Base-by-base conservation (phyloP, 2,888 invertebrate species). In the Horisme vitalbata region DNA sequence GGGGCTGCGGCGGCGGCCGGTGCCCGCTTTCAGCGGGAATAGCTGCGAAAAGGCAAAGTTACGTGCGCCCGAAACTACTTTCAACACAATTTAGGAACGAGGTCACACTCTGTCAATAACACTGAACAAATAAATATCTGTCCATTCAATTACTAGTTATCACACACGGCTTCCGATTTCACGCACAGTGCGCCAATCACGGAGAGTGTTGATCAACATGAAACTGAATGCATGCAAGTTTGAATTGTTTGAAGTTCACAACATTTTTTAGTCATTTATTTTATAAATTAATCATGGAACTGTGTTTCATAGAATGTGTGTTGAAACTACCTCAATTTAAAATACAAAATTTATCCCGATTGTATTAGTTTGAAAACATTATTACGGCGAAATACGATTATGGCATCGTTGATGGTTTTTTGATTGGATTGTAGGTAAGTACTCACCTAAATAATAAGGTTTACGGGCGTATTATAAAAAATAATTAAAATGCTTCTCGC, bases 31-130 rank as follows among this genome's bases (percentile, higher is more conserved):
- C 69, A 68, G 63, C 63, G 68, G 65, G 71, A 71, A 77, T 75
- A 67, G 68, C 68, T 71, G 61, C 68, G 71, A 74, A 74, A 77
- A 75, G 75, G 72, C 71, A 72, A 75, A 79, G 75, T 79, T 77
- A 78, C 69, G 70, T 68, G 66, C 61, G 62, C 67, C 67, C 65
- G 54, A 67, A 76, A 76, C 75, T 74, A 68, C 61, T 63, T 63
- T 60, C 63, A 68, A 74, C 67, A 72, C 68, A 65, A n/a, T 67
- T 65, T 59, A 57, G 54, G 11, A 73, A 72, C 55, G 66, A 71
- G 74, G 72, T 71, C 68, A 65, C 61, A 48, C 63, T 60, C 57
- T 54, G 64, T 64, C 66, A 69, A 68, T 69, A 65, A 63, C 55
- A 61, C 59, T 52, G 46, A 52, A 56, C 60, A 65, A 65, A 65